Evolutionary conservation across 2,113 vertebrate genomes (phyloP), one percentile per base, ranked within the genome.

Genomic region (Percina caprodes): DNA sequence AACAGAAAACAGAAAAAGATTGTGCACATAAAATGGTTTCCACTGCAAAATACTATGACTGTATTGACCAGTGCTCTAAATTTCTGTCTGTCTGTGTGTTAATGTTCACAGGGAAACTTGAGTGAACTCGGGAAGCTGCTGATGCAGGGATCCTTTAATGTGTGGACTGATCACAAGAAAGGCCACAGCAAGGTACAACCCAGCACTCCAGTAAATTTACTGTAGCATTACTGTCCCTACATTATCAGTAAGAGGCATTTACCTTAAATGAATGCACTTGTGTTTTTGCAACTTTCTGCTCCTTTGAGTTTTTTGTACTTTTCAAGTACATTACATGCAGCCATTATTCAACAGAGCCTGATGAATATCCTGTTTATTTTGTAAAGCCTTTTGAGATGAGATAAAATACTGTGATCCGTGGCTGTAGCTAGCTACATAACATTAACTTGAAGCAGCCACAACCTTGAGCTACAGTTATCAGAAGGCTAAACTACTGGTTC

Each of bases 151-250:
- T 97, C 97, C 6, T 99, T 99, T 86, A 97, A 95, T 0, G 95
- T 99, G 39, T 99, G 97, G 97, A 97, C 97, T 0, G 95, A 97
- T 74, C 97, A 98, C 93, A 99, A 97, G 85, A 97, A 94, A 80
- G 98, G 96, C 12, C 97, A 99, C 87, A 97, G 95, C 90, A 99
- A 98, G 92, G 92, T 93, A 86, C 21, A 5, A 9, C 12, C 2
- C 18, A 26, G 46, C 60, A 26, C 11, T 42, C 2, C 39, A 61
- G 23, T 7, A 45, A 9, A 35, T 19, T 42, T 11, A 42, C 10
- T 42, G 39, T 4, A 30, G 4, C 2, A 30, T 69, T 21, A 30
- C 51, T n/a, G 14, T 58, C 35, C 5, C 33, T 7, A 7, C 16
- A 26, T 26, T 3, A 54, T 24, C 4, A 51, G 39, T 39, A 39